phyloP scores from a whole-genome alignment of 2,888 invertebrate genomes.

The Amiota minor region DNA sequence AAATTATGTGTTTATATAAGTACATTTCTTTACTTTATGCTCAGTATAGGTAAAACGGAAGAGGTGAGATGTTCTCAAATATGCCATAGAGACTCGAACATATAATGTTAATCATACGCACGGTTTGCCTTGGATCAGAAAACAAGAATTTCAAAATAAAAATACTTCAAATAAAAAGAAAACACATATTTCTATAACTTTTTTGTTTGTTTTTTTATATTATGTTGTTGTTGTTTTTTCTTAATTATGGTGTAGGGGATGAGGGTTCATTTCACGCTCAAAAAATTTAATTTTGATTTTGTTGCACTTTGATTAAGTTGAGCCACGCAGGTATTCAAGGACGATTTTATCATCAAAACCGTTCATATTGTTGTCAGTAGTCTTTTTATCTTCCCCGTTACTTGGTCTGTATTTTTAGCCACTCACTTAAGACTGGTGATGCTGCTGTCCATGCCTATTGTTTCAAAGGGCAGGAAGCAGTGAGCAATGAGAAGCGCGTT shows the following conservation, averaged over 20 bases:
- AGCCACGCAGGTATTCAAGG: no score
- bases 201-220: background rate
- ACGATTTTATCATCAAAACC: no score
- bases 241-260: background rate
- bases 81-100: background rate
- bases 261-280: background rate
- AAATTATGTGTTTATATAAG: no score
- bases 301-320: constrained; percentile 14
- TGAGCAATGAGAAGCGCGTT: no score
- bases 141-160: background rate
- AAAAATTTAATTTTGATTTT: constrained; percentile 1
- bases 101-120: constrained; percentile 13
- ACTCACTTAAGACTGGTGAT: no score
- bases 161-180: background rate
- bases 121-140: background rate
- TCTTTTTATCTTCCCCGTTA: no score
- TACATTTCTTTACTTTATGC: background rate
- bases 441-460: no score
- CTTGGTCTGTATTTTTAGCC: no score
- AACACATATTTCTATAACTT: background rate
- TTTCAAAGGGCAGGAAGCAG: no score
- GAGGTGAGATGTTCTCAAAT: background rate
- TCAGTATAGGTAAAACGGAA: background rate
- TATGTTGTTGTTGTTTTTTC: background rate
- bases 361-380: no score